Conservation (phyloP, 37 sponge, comb jelly and placozoan species). For the Ephydatia muelleri region DNA sequence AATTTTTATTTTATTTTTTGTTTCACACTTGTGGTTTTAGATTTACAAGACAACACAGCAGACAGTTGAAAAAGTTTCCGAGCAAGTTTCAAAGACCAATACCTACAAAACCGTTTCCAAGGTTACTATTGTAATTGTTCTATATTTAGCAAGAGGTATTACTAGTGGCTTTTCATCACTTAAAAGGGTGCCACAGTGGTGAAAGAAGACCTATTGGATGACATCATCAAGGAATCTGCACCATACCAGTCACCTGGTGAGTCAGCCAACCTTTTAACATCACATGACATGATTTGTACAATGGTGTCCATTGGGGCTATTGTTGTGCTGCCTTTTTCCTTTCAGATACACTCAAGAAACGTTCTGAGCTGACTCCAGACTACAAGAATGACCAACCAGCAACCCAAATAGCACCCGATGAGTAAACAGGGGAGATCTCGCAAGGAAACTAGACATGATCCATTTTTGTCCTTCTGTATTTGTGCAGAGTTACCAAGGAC, state of each 20-base stretch:
- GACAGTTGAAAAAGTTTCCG: slow-evolving; percentile 57
- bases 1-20: neutral
- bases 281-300: neutral
- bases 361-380: slow-evolving; percentile 33
- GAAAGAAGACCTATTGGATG: slow-evolving; percentile 80
- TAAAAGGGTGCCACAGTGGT: slow-evolving; percentile 61
- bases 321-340: neutral
- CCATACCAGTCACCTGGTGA: slow-evolving; percentile 76
- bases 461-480: neutral
- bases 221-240: slow-evolving; percentile 61
- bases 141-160: neutral
- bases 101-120: slow-evolving; percentile 49
- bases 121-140: slow-evolving; percentile 32
- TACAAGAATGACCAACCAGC: neutral
- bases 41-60: slow-evolving; percentile 48
- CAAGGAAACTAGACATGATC: neutral
- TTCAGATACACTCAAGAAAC: slow-evolving; percentile 22
- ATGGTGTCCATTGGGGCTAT: too few species aligned
- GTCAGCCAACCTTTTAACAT: neutral
- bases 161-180: neutral
- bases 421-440: slow-evolving; percentile 22
- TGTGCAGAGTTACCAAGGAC: slow-evolving; percentile 58
- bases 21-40: neutral
- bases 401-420: slow-evolving; percentile 45
- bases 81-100: slow-evolving; percentile 58